Base-by-base conservation (phyloP, 2,888 invertebrate species). In the Saturnia pavonia region DNA sequence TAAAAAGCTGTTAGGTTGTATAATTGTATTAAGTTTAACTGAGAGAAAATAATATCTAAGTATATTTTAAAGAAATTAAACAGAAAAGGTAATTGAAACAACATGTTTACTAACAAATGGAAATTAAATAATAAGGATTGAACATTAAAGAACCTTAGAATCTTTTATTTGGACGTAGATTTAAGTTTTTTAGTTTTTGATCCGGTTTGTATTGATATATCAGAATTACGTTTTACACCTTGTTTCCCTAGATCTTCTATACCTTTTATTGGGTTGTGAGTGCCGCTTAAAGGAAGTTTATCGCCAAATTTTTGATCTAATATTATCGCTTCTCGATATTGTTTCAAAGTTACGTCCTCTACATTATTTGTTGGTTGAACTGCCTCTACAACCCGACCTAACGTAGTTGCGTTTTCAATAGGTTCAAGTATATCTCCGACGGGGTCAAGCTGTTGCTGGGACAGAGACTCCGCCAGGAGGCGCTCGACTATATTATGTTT, bases 321-420 rank as follows among this genome's bases (percentile, higher is more conserved):
- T 12, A 83, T 67, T 1, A 88, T 69, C 0, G 85, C 89, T 43
- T 87, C 85, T 54, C 82, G 80, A 60, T 91, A 91, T 72, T 89
- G 80, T 63, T 85, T 80, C 43, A 91, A 71, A 12, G 83, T 84
- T 0, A 78, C 70, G 74, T 89, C 83, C 71, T 83, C 82, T 2
- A 74, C 68, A 34, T 9, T 19, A 3, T 65, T 69, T 9, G 69
- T 71, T 1, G 76, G 43, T 6, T 69, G 22, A 8, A 75, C 75
- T 0, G 80, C 76, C 4, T 85, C 78, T 67, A 85, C 74, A 42
- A 88, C 76, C 54, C 78, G 78, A 4, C 84, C 82, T 12, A 84
- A 42, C 34, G 80, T 78, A 0, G 85, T 80, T 2, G 82, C 82
- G 67, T 85, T 83, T 51, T 91, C 85, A 68, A 86, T 45, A 0